phyloP scores from a whole-genome alignment of 2,113 vertebrate species.

The Hippocampus mohnikei region DNA sequence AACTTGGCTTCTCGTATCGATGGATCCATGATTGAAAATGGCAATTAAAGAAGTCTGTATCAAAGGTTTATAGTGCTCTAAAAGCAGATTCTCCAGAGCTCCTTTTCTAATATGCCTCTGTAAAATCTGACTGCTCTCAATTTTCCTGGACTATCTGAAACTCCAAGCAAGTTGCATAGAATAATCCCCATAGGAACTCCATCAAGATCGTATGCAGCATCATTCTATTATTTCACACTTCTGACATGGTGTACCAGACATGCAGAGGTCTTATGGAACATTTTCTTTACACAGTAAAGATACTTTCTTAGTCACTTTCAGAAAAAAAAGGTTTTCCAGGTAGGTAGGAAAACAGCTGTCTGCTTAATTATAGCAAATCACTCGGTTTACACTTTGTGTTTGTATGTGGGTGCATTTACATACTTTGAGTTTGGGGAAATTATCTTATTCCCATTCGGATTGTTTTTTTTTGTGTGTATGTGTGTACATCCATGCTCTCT shows the following conservation, averaged over 20 bases:
- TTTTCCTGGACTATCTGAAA: constrained; percentile 31
- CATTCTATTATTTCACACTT: constrained; percentile 22
- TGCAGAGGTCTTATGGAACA: background rate
- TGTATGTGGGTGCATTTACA: constrained; percentile 41
- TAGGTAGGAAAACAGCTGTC: constrained; percentile 10
- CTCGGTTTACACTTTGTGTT: constrained; percentile 18
- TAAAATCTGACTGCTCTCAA: constrained; percentile 29
- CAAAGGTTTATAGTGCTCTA: constrained; percentile 35
- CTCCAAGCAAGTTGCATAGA: constrained; percentile 23
- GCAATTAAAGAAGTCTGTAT: constrained; percentile 33
- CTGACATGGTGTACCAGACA: constrained; percentile 4
- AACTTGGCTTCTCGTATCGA: constrained; percentile 5
- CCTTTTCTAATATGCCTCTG: constrained; percentile 36
- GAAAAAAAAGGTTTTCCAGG: background rate
- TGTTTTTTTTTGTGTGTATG: constrained; percentile 34
- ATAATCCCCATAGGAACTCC: constrained; percentile 25
- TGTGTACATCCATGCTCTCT: constrained; percentile 32
- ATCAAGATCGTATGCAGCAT: constrained; percentile 16
- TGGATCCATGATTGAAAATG: constrained; percentile 27
- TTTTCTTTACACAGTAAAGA: background rate
- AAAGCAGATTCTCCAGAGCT: constrained; percentile 29
- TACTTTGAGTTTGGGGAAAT: constrained; percentile 32
- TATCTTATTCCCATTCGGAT: constrained; percentile 35
- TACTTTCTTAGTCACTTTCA: background rate
- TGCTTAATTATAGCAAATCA: constrained; percentile 22